Evolutionary conservation across 1,140 invertebrate genomes (phyloP), one percentile per base, ranked within the genome.

Genomic region (Drusus annulatus): DNA sequence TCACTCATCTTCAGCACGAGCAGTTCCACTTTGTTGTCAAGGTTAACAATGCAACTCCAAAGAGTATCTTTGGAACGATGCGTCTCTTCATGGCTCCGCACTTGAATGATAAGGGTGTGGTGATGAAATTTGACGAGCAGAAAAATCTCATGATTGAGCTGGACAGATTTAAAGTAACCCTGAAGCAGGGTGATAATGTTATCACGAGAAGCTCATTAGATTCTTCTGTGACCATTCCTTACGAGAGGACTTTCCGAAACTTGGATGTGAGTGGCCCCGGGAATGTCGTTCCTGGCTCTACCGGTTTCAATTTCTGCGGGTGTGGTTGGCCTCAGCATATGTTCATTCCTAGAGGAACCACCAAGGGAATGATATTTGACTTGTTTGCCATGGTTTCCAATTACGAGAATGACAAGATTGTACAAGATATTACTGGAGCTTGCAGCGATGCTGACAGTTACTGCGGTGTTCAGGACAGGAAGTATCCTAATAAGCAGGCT

Each of bases 291-390:
- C 85, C 86, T 0, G 84, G 90, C 2, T 88, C 91, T 50, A 89
- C 90, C 0, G 90, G 91, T 83, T 94, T 93, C 86, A 94, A 94
- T 85, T 95, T 94, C 90, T 96, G 96, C 86, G 95, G 95, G 36
- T 97, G 95, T 86, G 96, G 96, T 62, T 96, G 95, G 95, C 96
- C 96, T 2, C 93, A 96, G 63, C 95, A 97, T 85, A 93, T 97
- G 93, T 89, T 97, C 0, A 85, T 96, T 28, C 93, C 95, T 0
- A 94, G 93, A 87, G 96, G 96, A 21, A 92, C 87, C 2, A 85
- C 90, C 3, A 90, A 91, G 74, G 95, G 95, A 16, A 93, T 92
- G 85, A 86, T 88, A 0, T 93, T 93, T 85, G 92, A 95, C 68
- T 85, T 96, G 2, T 96, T 96, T 86, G 93, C 93, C 50, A 96